Evolutionary conservation across 2,113 vertebrate species (phyloP).

Genomic region (Caranx melampygus): DNA sequence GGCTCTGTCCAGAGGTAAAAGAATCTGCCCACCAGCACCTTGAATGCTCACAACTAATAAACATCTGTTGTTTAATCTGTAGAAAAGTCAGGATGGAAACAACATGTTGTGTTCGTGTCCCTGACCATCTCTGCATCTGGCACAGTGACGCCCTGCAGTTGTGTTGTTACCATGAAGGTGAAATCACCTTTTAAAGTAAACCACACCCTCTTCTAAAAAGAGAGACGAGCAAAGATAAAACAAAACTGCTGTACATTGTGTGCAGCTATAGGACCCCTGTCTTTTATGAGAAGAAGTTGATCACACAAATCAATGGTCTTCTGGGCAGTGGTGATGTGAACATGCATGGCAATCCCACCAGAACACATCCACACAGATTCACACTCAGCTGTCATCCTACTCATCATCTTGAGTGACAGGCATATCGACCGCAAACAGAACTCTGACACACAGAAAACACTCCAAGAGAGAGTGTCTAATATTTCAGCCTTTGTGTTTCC

Average conservation of each 20-base stretch:
- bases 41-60: neutral
- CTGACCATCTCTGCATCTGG: neutral
- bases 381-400: conserved; percentile 12
- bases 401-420: conserved; percentile 59
- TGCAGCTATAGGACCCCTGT: neutral
- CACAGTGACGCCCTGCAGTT: neutral
- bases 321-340: neutral
- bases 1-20: neutral
- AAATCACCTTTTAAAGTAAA: neutral
- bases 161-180: neutral
- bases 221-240: neutral
- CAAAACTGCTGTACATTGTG: neutral
- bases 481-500: conserved; percentile 47
- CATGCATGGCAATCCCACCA: neutral
- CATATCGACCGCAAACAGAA: conserved; percentile 45
- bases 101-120: neutral
- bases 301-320: conserved; percentile 2
- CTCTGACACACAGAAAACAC: conserved; percentile 43
- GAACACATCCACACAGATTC: conserved; percentile 19
- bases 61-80: neutral
- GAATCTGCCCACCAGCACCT: neutral
- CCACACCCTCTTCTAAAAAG: neutral
- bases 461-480: conserved; percentile 48
- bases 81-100: neutral
- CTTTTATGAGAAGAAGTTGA: neutral